Conservation (phyloP, 2,113 vertebrate genomes). For the Cololabis saira region DNA sequence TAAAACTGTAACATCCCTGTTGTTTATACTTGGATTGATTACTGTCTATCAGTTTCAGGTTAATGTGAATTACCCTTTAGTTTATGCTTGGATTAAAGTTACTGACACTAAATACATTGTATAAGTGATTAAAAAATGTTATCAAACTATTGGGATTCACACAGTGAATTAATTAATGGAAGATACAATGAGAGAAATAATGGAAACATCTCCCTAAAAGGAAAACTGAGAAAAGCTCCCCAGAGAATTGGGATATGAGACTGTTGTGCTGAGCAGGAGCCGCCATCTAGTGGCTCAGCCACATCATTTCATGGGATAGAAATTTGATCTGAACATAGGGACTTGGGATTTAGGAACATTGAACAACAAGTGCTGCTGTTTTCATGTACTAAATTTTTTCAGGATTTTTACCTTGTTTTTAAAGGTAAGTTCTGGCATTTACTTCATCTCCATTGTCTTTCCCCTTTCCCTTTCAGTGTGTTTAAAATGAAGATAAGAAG, state of each 20-base stretch:
- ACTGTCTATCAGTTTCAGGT: too few species aligned
- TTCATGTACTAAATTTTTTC: neutral
- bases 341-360: neutral
- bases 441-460: too few species aligned
- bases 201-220: neutral
- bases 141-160: too few species aligned
- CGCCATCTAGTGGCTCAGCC: slow-evolving; percentile 57
- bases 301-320: neutral
- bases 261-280: slow-evolving; percentile 7
- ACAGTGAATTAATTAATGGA: too few species aligned
- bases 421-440: neutral
- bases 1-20: too few species aligned
- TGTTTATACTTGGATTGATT: too few species aligned
- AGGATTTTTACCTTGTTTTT: neutral
- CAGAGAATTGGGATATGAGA: neutral
- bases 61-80: too few species aligned
- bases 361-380: neutral
- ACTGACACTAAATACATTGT: too few species aligned
- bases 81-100: too few species aligned
- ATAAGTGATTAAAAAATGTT: too few species aligned
- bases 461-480: too few species aligned
- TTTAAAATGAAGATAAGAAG: too few species aligned
- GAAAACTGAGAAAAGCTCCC: neutral
- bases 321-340: neutral
- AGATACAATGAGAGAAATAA: neutral